Evolutionary conservation across 2,113 vertebrate species (phyloP).

Genomic region (Nannobrachium achirus): DNA sequence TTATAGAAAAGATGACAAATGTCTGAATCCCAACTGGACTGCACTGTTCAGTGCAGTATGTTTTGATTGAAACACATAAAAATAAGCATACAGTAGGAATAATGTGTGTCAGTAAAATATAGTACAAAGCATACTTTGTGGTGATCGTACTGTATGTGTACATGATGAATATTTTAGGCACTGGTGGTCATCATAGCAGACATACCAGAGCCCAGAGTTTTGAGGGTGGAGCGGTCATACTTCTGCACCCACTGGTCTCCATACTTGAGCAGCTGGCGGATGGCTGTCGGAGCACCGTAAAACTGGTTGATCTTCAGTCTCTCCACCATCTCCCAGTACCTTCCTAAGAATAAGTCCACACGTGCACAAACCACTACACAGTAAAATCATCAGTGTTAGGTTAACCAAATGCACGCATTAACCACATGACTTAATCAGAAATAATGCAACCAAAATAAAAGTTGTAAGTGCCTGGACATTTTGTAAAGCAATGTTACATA

Average conservation of each 20-base stretch:
- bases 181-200: background rate
- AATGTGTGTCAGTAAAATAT: no score
- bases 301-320: conserved; percentile 86
- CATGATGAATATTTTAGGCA: background rate
- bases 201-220: conserved; percentile 82
- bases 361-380: no score
- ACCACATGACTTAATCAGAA: no score
- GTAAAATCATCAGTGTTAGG: no score
- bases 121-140: no score
- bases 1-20: no score
- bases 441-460: no score
- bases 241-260: conserved; percentile 83
- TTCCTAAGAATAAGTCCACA: conserved; percentile 59
- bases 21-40: background rate
- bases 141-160: background rate
- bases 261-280: conserved; percentile 82
- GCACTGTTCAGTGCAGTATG: background rate
- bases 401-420: no score
- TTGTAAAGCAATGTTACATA: no score
- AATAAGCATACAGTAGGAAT: no score
- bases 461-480: no score
- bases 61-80: no score
- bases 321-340: conserved; percentile 87
- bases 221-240: conserved; percentile 81
- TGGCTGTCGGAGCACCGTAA: conserved; percentile 84